phyloP scores from a whole-genome alignment of 2,113 vertebrate genomes.

The Oreochromis tanganicae region DNA sequence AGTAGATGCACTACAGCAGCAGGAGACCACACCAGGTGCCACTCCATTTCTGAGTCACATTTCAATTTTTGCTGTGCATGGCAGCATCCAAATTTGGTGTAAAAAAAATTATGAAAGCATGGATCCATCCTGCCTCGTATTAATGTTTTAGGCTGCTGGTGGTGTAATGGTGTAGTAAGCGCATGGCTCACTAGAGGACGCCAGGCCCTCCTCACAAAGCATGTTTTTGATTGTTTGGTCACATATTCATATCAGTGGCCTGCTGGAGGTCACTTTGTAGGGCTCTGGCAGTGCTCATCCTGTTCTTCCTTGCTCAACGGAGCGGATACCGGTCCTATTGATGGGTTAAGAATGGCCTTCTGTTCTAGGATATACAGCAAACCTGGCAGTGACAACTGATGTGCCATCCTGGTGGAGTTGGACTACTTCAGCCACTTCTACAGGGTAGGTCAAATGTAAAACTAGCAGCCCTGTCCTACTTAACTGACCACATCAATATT shows the following conservation, averaged over 20 bases:
- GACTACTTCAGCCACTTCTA: background rate
- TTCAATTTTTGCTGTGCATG: background rate
- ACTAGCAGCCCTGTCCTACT: background rate
- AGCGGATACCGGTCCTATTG: background rate
- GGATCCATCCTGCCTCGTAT: background rate
- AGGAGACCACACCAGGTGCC: background rate
- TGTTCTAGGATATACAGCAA: background rate
- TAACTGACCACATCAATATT: background rate
- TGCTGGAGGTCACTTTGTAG: background rate
- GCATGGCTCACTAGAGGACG: background rate
- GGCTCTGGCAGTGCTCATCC: background rate
- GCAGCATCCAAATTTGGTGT: background rate
- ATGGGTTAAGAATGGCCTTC: background rate
- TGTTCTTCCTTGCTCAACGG: background rate
- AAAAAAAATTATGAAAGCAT: background rate
- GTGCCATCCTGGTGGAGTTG: background rate
- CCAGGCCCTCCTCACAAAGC: background rate
- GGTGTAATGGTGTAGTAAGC: background rate
- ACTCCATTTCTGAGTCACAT: background rate
- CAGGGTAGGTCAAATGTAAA: background rate
- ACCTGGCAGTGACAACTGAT: background rate
- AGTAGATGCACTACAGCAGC: background rate
- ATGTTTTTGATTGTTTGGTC: background rate
- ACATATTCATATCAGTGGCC: background rate
- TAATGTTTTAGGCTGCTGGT: background rate